Evolutionary conservation across 2,888 invertebrate species (phyloP).

Genomic region (Sinodicranocentrus sp.): DNA sequence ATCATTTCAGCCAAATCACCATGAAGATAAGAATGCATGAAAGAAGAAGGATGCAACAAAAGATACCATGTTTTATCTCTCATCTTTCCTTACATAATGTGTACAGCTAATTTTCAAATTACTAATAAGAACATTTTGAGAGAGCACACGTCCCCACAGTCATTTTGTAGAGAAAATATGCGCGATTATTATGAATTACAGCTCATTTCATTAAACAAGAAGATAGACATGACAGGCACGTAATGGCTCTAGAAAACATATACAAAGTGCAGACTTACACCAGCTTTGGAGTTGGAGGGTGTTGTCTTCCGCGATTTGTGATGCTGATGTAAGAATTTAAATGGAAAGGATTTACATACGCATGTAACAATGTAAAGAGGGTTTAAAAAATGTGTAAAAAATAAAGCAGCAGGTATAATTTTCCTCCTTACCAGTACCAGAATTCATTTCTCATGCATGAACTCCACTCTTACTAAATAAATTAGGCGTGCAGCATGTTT

Average conservation of each 20-base stretch:
- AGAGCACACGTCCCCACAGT: constrained; percentile 26
- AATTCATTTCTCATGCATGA: neutral
- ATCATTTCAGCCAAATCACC: neutral
- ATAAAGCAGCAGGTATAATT: neutral
- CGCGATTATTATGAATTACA: constrained; percentile 46
- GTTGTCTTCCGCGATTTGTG: constrained; percentile 58
- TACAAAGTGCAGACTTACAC: constrained; percentile 17
- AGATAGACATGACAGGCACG: constrained; percentile 41
- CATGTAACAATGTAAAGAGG: neutral
- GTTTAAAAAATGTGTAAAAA: neutral
- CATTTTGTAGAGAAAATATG: constrained; percentile 42
- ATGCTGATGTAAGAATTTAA: constrained; percentile 21
- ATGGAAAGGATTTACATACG: constrained; percentile 9
- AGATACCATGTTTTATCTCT: constrained; percentile 34
- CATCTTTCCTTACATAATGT: constrained; percentile 50
- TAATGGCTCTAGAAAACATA: constrained; percentile 36
- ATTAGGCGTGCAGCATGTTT: neutral
- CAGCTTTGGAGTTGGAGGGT: constrained; percentile 48
- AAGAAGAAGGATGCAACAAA: constrained; percentile 15
- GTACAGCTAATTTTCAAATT: constrained; percentile 61
- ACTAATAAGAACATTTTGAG: constrained; percentile 33
- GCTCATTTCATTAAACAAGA: constrained; percentile 58
- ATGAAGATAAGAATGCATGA: neutral
- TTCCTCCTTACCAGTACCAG: neutral
- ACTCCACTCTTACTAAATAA: neutral